Conservation (phyloP, 2,113 vertebrate genomes). For the Erythrolamprus reginae region DNA sequence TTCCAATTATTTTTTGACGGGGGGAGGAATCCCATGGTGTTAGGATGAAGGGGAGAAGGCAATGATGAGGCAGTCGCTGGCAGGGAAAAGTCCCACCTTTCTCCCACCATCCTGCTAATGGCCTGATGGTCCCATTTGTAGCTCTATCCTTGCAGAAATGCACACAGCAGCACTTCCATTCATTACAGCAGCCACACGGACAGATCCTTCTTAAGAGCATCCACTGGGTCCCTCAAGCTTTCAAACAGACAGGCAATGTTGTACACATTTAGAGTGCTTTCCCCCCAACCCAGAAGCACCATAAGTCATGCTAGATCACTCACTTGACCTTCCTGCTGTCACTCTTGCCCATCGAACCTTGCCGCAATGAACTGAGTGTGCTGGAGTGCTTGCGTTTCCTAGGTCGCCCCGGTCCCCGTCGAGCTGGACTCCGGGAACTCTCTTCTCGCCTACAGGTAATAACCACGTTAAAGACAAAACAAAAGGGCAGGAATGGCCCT, state of each 20-base stretch:
- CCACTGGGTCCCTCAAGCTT: not conserved
- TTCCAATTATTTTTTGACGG: not conserved
- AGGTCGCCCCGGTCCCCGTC: conserved; percentile 88
- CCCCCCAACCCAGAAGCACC: not conserved
- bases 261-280: not conserved
- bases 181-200: not conserved
- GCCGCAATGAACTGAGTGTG: conserved; percentile 60
- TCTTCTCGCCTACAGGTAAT: conserved; percentile 82
- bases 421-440: conserved; percentile 85
- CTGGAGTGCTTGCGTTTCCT: conserved; percentile 83
- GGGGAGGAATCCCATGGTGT: not conserved
- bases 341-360: conserved; percentile 63
- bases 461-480: not conserved
- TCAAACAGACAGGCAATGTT: not conserved
- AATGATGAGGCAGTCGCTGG: not conserved
- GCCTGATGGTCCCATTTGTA: not conserved
- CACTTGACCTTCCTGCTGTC: conserved; percentile 86
- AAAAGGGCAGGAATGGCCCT: conserved; percentile 6
- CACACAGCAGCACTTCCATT: not conserved
- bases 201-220: not conserved
- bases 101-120: not conserved
- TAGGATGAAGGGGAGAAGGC: not conserved
- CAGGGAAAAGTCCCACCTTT: not conserved
- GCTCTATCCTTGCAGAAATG: not conserved
- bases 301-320: conserved; percentile 55